These are phyloP conservation scores for Elymnias hypermnestra DNA, from an alignment of 1,140 invertebrate species.

Conservation along the genomic window DNA sequence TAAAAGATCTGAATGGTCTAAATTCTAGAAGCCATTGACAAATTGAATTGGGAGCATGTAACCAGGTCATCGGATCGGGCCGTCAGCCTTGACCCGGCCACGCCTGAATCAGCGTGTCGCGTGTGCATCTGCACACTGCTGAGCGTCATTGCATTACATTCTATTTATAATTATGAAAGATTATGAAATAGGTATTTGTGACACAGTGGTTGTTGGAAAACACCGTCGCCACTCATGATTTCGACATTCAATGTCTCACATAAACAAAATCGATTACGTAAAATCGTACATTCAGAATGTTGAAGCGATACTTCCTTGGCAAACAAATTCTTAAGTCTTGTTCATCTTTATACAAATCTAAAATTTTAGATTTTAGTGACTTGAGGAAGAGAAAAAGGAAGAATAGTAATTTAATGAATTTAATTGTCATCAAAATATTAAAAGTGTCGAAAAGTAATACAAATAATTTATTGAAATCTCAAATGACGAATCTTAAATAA, in stretches of 20 bases:
- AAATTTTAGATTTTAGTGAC: no score
- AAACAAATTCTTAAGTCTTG: no score
- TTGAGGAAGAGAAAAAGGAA: no score
- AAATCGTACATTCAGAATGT: no score
- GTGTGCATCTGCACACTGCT: conserved; percentile 25
- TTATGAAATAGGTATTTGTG: conserved; percentile 12
- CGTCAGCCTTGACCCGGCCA: conserved; percentile 46
- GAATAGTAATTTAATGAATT: no score
- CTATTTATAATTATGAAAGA: conserved; percentile 22
- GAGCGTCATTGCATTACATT: conserved; percentile 23
- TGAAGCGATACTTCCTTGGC: no score
- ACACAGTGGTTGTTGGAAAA: conserved; percentile 7
- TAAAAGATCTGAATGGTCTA: not conserved
- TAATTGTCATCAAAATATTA: no score
- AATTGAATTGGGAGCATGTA: conserved; percentile 27
- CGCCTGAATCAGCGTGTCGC: conserved; percentile 32
- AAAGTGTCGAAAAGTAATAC: no score
- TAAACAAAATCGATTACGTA: not conserved
- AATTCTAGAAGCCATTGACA: conserved; percentile 23
- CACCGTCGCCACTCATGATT: not conserved
- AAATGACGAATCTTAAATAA: no score
- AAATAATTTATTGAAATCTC: no score
- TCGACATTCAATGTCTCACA: not conserved
- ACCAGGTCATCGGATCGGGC: conserved; percentile 35
- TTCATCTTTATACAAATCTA: no score